These are phyloP conservation scores for Sebastes hubbsi DNA, from an alignment of 2,797 vertebrate species.

Conservation along the genomic window DNA sequence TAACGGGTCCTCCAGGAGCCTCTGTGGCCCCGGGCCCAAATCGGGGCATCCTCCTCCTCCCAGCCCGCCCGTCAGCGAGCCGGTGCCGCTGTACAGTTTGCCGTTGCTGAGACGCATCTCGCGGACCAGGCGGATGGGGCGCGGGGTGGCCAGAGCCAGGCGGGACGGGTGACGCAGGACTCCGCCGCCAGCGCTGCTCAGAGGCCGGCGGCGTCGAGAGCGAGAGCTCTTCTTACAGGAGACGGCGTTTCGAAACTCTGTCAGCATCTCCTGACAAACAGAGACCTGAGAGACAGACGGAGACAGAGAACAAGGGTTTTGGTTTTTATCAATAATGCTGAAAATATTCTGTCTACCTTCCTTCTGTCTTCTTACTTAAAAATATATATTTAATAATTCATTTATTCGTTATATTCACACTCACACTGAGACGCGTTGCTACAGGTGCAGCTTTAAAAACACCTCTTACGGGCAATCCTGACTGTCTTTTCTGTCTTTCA, in stretches of 20 bases:
- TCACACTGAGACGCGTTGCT: too few species aligned
- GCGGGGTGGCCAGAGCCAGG: conserved; percentile 81
- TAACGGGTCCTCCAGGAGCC: conserved; percentile 79
- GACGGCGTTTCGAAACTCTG: conserved; percentile 88
- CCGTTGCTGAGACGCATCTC: conserved; percentile 93
- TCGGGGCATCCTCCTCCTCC: conserved; percentile 51
- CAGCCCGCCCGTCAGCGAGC: conserved; percentile 60
- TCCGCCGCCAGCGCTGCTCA: conserved; percentile 65
- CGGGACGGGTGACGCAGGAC: conserved; percentile 79
- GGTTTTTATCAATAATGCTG: too few species aligned
- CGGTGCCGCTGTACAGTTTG: conserved; percentile 86
- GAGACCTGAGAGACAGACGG: conserved; percentile 80
- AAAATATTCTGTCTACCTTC: background rate
- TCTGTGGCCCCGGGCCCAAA: conserved; percentile 81
- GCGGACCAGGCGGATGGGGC: conserved; percentile 84
- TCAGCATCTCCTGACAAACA: conserved; percentile 92
- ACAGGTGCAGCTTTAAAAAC: too few species aligned
- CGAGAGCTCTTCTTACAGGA: conserved; percentile 91
- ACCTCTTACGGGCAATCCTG: too few species aligned
- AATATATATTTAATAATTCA: background rate
- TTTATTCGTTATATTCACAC: background rate
- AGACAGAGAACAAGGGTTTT: background rate
- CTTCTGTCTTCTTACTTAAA: background rate
- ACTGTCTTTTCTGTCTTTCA: too few species aligned
- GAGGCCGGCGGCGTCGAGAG: conserved; percentile 82